Percentiles rank a stretch among this genome's conserved stretches.
These are phyloP conservation scores for Condylura cristata DNA, from an alignment of 2,113 vertebrate genomes.

Conservation along the genomic window DNA sequence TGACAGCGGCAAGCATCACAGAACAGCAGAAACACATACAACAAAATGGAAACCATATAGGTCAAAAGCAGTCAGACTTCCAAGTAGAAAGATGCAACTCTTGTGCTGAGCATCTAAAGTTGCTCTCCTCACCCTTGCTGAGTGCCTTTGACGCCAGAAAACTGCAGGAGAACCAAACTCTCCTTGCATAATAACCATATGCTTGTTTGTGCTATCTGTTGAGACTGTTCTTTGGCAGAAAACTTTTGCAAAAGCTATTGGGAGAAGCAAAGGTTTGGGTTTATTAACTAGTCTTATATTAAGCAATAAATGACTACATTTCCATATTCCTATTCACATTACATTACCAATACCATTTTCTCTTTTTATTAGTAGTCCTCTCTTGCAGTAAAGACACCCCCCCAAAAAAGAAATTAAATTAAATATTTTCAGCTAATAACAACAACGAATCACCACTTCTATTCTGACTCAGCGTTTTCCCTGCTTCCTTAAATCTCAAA, in stretches of 20 bases:
- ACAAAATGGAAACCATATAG: conserved; percentile 65
- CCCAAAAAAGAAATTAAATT: conserved; percentile 17
- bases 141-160: not conserved
- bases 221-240: conserved; percentile 30
- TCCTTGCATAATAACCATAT: conserved; percentile 1
- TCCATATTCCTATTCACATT: not conserved
- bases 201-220: not conserved
- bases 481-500: not conserved
- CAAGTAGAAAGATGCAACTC: conserved; percentile 24
- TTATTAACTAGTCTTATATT: conserved; percentile 38
- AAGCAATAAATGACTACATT: not conserved
- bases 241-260: conserved; percentile 13
- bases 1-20: not conserved
- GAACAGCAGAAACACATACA: conserved; percentile 67
- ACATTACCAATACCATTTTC: not conserved
- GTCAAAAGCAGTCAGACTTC: conserved; percentile 50
- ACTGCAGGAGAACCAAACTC: conserved; percentile 3
- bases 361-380: not conserved
- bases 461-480: not conserved
- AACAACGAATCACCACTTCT: not conserved
- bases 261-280: conserved; percentile 7
- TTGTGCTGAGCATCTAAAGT: conserved; percentile 18
- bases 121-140: not conserved
- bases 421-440: not conserved
- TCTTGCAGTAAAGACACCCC: not conserved